phyloP scores from a whole-genome alignment of 35 echinoderm and acorn worm genomes.

The Ophiothrix spiculata region DNA sequence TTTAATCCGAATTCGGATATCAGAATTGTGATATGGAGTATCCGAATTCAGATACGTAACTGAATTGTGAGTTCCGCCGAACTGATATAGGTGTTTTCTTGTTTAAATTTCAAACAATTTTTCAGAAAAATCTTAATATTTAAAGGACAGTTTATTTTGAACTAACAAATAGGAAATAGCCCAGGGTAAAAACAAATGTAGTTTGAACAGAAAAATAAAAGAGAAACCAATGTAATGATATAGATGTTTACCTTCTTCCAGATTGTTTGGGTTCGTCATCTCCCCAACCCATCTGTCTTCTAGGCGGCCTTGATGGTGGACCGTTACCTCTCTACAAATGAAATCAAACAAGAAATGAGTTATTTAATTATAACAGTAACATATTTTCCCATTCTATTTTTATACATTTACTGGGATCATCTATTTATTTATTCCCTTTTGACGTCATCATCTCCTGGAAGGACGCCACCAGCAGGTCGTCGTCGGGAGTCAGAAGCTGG shows the following conservation, averaged over 20 bases:
- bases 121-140: too few relatives aligned
- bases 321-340: neutral
- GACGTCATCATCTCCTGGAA: neutral
- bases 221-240: neutral
- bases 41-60: too few relatives aligned
- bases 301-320: slow-evolving; percentile 51
- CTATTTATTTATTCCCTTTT: neutral
- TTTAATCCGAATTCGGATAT: too few relatives aligned
- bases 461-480: neutral
- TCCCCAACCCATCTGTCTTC: slow-evolving; percentile 83
- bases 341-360: neutral
- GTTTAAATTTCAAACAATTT: too few relatives aligned
- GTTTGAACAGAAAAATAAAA: too few relatives aligned
- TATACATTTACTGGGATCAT: neutral
- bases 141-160: too few relatives aligned
- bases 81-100: too few relatives aligned
- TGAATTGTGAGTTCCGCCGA: too few relatives aligned
- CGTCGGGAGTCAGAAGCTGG: neutral
- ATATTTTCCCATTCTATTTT: neutral
- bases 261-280: slow-evolving; percentile 53
- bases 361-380: too few relatives aligned
- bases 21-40: too few relatives aligned
- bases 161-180: too few relatives aligned
- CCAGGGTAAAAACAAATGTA: too few relatives aligned
- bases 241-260: slow-evolving; percentile 33